Percentiles rank a stretch among this genome's conserved stretches.
Evolutionary conservation across 1,140 invertebrate genomes (phyloP).

Genomic region (Ectropis grisescens): DNA sequence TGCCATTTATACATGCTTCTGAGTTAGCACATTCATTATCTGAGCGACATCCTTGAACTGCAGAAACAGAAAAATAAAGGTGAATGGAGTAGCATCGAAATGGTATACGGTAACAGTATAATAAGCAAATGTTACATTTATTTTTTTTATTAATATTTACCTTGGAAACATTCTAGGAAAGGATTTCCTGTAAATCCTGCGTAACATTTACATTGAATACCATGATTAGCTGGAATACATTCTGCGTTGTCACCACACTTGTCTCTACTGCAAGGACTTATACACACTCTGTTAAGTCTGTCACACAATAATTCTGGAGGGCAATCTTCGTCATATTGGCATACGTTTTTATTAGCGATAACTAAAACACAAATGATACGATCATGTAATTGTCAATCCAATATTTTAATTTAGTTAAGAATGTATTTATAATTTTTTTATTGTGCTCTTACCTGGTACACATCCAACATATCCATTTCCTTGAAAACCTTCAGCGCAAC

Average conservation of each 20-base stretch:
- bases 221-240: slow-evolving; percentile 83
- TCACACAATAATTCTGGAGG: slow-evolving; percentile 86
- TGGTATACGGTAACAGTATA: no score
- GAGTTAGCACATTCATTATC: slow-evolving; percentile 78
- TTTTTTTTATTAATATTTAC: no score
- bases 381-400: no score
- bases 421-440: not conserved
- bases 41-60: slow-evolving; percentile 76
- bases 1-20: slow-evolving; percentile 81
- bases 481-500: slow-evolving; percentile 85
- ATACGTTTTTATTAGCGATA: slow-evolving; percentile 77
- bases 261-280: slow-evolving; percentile 86
- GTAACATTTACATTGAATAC: slow-evolving; percentile 82
- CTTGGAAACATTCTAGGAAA: slow-evolving; percentile 77
- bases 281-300: slow-evolving; percentile 83
- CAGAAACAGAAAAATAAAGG: slow-evolving; percentile 20
- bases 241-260: slow-evolving; percentile 88
- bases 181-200: slow-evolving; percentile 85
- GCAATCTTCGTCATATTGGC: slow-evolving; percentile 92
- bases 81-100: no score
- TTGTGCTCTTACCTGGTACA: slow-evolving; percentile 76
- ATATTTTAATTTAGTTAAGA: slow-evolving; percentile 4
- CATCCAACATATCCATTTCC: slow-evolving; percentile 88
- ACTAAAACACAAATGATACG: no score
- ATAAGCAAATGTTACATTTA: no score